phyloP scores from a whole-genome alignment of 1,140 invertebrate species.

The Pectinophora gossypiella region DNA sequence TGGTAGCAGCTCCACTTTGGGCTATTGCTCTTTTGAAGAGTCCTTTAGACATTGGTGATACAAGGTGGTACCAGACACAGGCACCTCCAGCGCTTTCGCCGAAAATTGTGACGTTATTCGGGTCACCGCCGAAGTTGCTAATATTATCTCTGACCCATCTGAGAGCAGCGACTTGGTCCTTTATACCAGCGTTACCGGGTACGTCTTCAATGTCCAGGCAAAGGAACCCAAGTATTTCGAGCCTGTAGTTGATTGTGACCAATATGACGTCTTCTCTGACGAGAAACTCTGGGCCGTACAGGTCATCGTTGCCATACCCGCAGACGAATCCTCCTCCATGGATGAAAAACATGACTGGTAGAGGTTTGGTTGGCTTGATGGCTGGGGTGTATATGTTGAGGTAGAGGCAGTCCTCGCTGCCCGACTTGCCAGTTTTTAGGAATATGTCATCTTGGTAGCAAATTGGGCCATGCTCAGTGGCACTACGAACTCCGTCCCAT shows the following conservation, averaged over 20 bases:
- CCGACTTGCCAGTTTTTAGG: constrained; percentile 6
- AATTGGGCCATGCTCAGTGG: constrained; percentile 18
- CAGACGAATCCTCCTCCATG: constrained; percentile 58
- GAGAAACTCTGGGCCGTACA: constrained; percentile 71
- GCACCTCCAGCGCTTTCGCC: constrained; percentile 80
- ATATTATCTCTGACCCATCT: constrained; percentile 37
- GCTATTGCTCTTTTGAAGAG: constrained; percentile 45
- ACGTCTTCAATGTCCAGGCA: constrained; percentile 56
- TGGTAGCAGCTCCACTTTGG: constrained; percentile 21
- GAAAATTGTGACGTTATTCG: constrained; percentile 82
- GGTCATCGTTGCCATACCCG: constrained; percentile 24
- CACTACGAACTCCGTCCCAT: constrained; percentile 28
- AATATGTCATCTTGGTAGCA: constrained; percentile 22
- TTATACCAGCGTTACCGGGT: constrained; percentile 43
- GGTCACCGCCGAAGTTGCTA: constrained; percentile 81
- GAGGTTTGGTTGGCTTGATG: constrained; percentile 17
- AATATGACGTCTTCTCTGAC: constrained; percentile 78
- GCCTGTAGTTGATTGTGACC: constrained; percentile 81
- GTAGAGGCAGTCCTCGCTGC: constrained; percentile 70
- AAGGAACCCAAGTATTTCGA: constrained; percentile 75
- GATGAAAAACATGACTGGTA: constrained; percentile 62
- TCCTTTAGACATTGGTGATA: constrained; percentile 77
- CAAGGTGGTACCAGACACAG: constrained; percentile 71
- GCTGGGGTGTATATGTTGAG: constrained; percentile 49
- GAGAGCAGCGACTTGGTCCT: constrained; percentile 35